These are phyloP conservation scores for Pogonocherus hispidulus DNA, from an alignment of 2,888 invertebrate genomes.

Conservation along the genomic window DNA sequence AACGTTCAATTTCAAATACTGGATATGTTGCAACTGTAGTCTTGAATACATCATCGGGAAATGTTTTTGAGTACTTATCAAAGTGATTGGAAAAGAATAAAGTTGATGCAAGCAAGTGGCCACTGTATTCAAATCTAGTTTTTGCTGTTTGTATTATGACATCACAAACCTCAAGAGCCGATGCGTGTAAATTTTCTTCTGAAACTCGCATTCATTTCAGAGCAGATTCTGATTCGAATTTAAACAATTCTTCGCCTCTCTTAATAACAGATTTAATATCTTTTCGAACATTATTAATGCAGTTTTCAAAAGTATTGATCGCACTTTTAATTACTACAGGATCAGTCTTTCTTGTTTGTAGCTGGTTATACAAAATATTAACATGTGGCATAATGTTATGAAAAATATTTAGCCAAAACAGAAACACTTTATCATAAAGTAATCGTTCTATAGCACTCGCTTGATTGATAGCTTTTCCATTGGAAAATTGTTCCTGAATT, in stretches of 20 bases:
- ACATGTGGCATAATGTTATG: constrained; percentile 51
- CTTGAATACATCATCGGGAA: neutral
- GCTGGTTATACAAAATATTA: constrained; percentile 48
- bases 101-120: neutral
- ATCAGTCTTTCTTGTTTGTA: constrained; percentile 30
- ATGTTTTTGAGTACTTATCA: neutral
- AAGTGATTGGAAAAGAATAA: neutral
- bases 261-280: no score
- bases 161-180: constrained; percentile 12
- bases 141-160: constrained; percentile 2
- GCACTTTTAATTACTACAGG: constrained; percentile 1
- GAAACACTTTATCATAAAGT: constrained; percentile 42
- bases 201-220: constrained; percentile 1
- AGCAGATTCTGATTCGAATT: neutral
- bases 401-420: constrained; percentile 53
- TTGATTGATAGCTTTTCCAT: constrained; percentile 30
- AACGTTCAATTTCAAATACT: constrained; percentile 9
- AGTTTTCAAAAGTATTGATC: neutral
- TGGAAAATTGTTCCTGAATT: constrained; percentile 39
- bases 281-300: neutral
- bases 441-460: constrained; percentile 34
- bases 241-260: neutral
- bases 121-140: constrained; percentile 3
- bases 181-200: no score
- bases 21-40: neutral